Evolutionary conservation across 2,888 invertebrate genomes (phyloP), one percentile per base, ranked within the genome.

Genomic region (Thecocarcelia acutangulata): DNA sequence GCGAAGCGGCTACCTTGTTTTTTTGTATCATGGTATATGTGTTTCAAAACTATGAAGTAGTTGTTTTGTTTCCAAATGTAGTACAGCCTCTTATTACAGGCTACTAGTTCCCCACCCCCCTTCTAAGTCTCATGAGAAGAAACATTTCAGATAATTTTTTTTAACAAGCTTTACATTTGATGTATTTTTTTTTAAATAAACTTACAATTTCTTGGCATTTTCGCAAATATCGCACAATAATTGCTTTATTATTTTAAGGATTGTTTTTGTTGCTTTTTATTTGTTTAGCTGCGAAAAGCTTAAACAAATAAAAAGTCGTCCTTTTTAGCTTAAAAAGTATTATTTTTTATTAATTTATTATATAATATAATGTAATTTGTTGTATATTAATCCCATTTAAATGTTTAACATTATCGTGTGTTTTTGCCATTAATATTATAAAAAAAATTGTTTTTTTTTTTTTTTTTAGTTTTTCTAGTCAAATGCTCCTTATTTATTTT

Each of bases 301-400:
- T 74, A 66, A 44, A 59, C 15, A 72, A 46, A 63, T 69, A 69
- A 56, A 24, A 61, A 64, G 24, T 64, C 64, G 70, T 80, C 68
- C 74, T 69, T 83, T 83, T 81, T 83, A 74, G 77, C 74, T 83
- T 72, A 80, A 81, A 83, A 77, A 78, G 80, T 80, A 80, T 78
- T 80, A 78, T 78, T 83, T 83, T 73, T 73, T 44, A 33, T 64
- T 81, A 78, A 70, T 68, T 69, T 72, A n/a, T n/a, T n/a, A 64
- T 40, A 73, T 66, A 64, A 66, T 61, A 21, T 54, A 73, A 80
- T 68, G 33, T 80, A 74, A 37, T 69, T 59, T 68, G 75, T 83
- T 83, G 42, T 76, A 75, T 19, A 72, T 63, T 50, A 64, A 83
- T 79, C 63, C 68, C 76, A 76, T 64, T 68, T 69, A 76, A 44